Conservation (phyloP, 2,888 invertebrate genomes). For the Scaptomyza parva region DNA sequence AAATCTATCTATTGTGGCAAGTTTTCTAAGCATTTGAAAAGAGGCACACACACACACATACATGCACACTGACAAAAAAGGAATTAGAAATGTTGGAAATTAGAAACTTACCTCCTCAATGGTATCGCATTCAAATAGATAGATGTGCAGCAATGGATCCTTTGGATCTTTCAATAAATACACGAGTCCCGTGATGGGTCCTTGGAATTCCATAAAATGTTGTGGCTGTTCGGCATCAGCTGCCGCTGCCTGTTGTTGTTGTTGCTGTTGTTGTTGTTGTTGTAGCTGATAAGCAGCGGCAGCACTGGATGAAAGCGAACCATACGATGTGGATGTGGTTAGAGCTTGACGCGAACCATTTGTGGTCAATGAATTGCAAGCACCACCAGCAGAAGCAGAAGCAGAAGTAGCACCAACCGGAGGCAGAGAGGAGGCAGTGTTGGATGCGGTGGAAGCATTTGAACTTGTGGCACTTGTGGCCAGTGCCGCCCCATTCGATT, state of each 20-base stretch:
- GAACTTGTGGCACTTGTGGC: constrained; percentile 18
- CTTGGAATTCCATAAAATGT: constrained; percentile 85
- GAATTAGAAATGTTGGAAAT: not conserved
- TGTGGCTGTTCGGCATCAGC: constrained; percentile 64
- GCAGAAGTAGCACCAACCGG: not conserved
- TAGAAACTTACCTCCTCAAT: constrained; percentile 88
- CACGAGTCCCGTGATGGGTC: constrained; percentile 88
- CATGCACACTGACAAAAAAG: constrained; percentile 31
- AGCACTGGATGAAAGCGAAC: constrained; percentile 81
- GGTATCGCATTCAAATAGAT: constrained; percentile 89
- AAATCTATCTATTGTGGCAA: constrained; percentile 53
- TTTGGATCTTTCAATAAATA: constrained; percentile 90
- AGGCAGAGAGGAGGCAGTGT: constrained; percentile 25
- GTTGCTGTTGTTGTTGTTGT: constrained; percentile 49
- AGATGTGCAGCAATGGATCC: constrained; percentile 90
- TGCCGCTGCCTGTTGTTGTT: constrained; percentile 12
- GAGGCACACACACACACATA: constrained; percentile 16
- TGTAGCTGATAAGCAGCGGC: constrained; percentile 76
- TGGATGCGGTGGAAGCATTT: constrained; percentile 16
- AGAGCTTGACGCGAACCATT: constrained; percentile 70
- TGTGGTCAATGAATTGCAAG: constrained; percentile 49
- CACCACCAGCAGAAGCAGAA: constrained; percentile 4
- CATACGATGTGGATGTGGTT: constrained; percentile 82
- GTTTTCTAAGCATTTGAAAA: constrained; percentile 56
- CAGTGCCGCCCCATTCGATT: constrained; percentile 51